A percentile compares a stretch with the other conserved stretches of the same genome.
Conservation (phyloP, 2,888 invertebrate genomes). For the Bugula neritina region DNA sequence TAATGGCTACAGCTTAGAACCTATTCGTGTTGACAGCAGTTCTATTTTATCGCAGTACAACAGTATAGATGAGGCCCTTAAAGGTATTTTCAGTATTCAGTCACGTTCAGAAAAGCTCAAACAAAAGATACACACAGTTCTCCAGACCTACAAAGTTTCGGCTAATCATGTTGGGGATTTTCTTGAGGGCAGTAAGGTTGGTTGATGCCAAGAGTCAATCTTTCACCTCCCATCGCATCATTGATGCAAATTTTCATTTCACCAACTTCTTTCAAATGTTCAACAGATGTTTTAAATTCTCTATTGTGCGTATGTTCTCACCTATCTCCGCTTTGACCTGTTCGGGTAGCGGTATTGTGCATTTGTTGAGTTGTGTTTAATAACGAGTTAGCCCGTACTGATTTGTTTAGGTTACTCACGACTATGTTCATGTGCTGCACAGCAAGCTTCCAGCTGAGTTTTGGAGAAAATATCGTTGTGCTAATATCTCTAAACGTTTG, state of each 20-base stretch:
- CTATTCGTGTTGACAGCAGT: too few relatives aligned
- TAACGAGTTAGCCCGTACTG: too few relatives aligned
- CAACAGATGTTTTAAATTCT: too few relatives aligned
- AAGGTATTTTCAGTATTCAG: not conserved
- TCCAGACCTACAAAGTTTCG: not conserved
- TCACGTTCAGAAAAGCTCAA: not conserved
- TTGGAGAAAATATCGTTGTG: not conserved
- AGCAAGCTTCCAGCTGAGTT: not conserved
- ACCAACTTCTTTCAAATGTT: too few relatives aligned
- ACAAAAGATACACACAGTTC: not conserved
- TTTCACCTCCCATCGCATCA: too few relatives aligned
- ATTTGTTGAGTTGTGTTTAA: too few relatives aligned
- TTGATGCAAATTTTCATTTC: too few relatives aligned
- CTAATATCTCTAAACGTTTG: slow-evolving; percentile 62
- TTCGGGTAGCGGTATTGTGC: too few relatives aligned
- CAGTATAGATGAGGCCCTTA: not conserved
- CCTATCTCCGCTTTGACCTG: too few relatives aligned
- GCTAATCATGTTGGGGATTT: not conserved
- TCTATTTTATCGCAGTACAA: not conserved
- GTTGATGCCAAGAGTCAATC: too few relatives aligned
- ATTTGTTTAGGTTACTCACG: not conserved
- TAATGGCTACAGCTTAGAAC: too few relatives aligned
- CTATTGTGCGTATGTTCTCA: too few relatives aligned
- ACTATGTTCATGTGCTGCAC: not conserved
- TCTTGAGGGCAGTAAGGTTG: not conserved